Base-by-base conservation (phyloP, 2,888 invertebrate species). In the Stramonita haemastoma region DNA sequence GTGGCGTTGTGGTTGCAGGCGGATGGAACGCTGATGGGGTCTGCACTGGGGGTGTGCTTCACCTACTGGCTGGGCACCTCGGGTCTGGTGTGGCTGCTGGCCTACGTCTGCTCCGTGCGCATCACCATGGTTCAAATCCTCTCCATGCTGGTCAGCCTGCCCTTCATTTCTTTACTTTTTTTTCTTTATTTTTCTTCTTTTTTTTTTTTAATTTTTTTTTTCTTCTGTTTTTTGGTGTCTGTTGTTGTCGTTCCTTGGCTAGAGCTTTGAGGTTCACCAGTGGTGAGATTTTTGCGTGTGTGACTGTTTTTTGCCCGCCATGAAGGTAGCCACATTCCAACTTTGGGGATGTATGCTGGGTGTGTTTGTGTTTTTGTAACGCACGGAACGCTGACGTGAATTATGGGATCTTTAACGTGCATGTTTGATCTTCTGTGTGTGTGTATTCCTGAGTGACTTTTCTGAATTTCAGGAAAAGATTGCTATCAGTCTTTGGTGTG, bases 11-110 rank as follows among this genome's bases (percentile, higher is more conserved):
- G 19, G 66, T 92, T 92, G 13, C 94, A 96, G 96, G 95, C 96
- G 93, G 96, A 96, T 91, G 96, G 96, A 32, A 96, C 96, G 22
- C 92, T 96, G 91, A 96, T 96, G 95, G 96, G 96, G 11, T 96
- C 96, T 84, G 96, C 96, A 1, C 95, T 96, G 93, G 95, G 96
- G 34, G 95, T 96, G 22, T 96, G 96, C 92, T 96, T 96, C 92
- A 96, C 96, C n/a, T 96, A 96, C 92, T 96, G 96, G 96, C 90
- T 96, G 15, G 96, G 96, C 19, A 94, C 95, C 0, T 95, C 96
- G 15, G 93, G 95, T 26, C 92, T 95, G 13, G 90, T 96, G 19
- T 96, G 96, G 95, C 93, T 96, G 46, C 91, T 96, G 36, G 93
- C 95, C 13, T 96, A 96, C 91, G 93, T 96, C 13, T 95, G 96